phyloP scores from a whole-genome alignment of 2,888 invertebrate genomes.

The Fragum fragum region DNA sequence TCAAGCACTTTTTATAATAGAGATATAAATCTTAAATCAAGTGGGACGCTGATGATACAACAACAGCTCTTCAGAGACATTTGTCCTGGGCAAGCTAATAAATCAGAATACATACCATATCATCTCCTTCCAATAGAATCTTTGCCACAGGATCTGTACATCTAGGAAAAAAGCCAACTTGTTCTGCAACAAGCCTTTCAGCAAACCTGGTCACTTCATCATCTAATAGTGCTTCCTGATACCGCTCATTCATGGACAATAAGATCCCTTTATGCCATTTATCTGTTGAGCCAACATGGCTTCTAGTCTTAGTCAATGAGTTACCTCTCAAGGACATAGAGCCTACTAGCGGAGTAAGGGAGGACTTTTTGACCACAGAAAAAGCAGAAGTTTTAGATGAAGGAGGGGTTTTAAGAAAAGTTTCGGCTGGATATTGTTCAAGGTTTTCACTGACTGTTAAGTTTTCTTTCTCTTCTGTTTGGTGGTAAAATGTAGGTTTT shows the following conservation, averaged over 20 bases:
- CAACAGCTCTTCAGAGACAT: too few species aligned
- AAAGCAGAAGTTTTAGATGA: conserved; percentile 9
- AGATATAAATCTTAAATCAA: too few species aligned
- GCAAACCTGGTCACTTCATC: conserved; percentile 54
- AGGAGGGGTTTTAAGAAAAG: conserved; percentile 2
- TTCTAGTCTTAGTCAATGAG: neutral
- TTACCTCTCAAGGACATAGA: conserved; percentile 54
- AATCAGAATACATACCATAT: conserved; percentile 53
- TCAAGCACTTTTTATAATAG: too few species aligned
- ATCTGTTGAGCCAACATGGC: neutral
- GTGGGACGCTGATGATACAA: too few species aligned
- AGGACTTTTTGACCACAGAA: neutral
- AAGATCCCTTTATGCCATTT: conserved; percentile 11
- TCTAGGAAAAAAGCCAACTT: conserved; percentile 2
- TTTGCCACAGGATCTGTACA: conserved; percentile 56
- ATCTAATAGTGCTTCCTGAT: conserved; percentile 49
- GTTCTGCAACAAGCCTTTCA: conserved; percentile 34
- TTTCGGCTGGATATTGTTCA: neutral
- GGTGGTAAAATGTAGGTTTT: conserved; percentile 2
- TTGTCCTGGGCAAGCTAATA: too few species aligned
- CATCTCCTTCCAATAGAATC: conserved; percentile 54
- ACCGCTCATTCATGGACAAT: conserved; percentile 39
- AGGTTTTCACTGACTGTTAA: neutral
- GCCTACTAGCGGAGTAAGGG: conserved; percentile 34
- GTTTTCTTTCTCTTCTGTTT: neutral